Conservation (phyloP, 2,797 vertebrate genomes). For the Lithobates pipiens region DNA sequence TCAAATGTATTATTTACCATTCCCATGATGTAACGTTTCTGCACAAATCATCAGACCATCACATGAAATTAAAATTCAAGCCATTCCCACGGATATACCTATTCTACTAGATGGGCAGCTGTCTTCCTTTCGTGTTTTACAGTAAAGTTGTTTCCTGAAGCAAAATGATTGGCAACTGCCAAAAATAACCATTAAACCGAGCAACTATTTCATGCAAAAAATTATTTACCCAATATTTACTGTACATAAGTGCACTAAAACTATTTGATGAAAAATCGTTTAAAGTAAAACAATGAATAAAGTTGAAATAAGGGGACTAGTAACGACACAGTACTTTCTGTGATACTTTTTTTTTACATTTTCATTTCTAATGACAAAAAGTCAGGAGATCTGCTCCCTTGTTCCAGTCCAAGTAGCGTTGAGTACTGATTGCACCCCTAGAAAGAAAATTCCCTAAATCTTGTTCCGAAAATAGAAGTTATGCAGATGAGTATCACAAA, state of each 20-base stretch:
- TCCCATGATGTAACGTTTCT: slow-evolving; percentile 45
- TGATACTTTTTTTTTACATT: not conserved
- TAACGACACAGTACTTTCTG: no score
- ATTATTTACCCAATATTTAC: no score
- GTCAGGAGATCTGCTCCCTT: not conserved
- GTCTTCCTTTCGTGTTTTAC: not conserved
- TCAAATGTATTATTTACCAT: slow-evolving; percentile 44
- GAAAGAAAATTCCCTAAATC: no score
- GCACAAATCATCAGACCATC: slow-evolving; percentile 50
- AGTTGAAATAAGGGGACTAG: no score
- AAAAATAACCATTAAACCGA: not conserved
- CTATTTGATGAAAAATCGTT: no score
- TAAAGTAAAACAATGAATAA: no score
- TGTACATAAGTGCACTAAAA: no score
- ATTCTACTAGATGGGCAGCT: not conserved
- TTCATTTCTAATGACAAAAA: not conserved
- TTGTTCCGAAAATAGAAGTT: no score
- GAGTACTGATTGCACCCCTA: no score
- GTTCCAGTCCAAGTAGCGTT: not conserved
- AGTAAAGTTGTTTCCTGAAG: not conserved
- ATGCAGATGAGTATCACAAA: no score
- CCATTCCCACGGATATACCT: slow-evolving; percentile 47
- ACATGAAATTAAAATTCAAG: slow-evolving; percentile 26
- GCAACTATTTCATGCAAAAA: not conserved
- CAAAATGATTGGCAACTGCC: not conserved